These are phyloP conservation scores for Microcebus jonahi DNA, from an alignment of 2,113 vertebrate genomes.

Conservation along the genomic window DNA sequence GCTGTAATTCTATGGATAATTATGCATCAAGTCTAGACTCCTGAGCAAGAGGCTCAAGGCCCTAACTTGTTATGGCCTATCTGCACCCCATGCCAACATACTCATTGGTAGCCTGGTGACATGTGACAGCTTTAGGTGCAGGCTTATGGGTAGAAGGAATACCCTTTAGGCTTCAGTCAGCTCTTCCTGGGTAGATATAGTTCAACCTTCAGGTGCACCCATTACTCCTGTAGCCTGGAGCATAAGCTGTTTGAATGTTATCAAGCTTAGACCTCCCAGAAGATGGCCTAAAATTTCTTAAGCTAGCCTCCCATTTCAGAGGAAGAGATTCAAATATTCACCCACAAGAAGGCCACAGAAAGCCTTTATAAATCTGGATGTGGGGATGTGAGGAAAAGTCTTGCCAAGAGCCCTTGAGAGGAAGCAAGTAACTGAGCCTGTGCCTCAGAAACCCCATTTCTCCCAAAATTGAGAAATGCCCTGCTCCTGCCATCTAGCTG, in stretches of 20 bases:
- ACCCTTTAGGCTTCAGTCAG: neutral
- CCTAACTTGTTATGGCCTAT: neutral
- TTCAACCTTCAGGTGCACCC: neutral
- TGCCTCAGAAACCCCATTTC: neutral
- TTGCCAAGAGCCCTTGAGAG: neutral
- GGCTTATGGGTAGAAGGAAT: neutral
- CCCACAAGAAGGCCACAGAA: neutral
- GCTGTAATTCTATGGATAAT: neutral
- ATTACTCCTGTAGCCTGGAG: neutral
- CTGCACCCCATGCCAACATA: neutral
- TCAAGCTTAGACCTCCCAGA: neutral
- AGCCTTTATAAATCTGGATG: slow-evolving; percentile 13
- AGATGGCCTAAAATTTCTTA: neutral
- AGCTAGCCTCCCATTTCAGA: slow-evolving; percentile 38
- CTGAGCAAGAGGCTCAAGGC: neutral
- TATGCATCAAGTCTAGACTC: neutral
- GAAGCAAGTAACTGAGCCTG: neutral
- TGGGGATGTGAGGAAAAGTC: neutral
- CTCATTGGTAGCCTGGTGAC: neutral
- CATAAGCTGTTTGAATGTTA: neutral
- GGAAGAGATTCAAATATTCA: slow-evolving; percentile 26
- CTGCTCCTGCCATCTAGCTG: neutral
- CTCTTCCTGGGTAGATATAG: neutral
- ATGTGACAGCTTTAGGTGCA: neutral
- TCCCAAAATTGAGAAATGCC: neutral